Evolutionary conservation across 1,140 invertebrate species (phyloP).

Genomic region (Tigriopus japonicus): DNA sequence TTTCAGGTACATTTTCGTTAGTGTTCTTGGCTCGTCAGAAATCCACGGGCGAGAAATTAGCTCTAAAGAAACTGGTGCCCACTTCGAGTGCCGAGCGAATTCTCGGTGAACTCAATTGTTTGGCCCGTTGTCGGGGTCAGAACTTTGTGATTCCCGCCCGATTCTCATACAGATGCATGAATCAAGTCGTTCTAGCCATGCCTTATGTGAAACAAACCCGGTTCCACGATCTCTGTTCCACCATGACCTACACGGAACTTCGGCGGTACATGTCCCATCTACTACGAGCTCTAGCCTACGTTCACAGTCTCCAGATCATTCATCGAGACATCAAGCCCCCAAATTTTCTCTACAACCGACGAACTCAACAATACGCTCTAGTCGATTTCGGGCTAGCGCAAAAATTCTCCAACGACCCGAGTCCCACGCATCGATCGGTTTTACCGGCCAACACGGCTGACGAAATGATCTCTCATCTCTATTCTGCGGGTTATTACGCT

Average conservation of each 20-base stretch:
- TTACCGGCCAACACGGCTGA: too few species aligned
- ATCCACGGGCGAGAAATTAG: not conserved
- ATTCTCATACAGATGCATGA: not conserved
- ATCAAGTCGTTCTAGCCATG: slow-evolving; percentile 3
- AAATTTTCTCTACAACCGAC: slow-evolving; percentile 71
- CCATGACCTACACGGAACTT: slow-evolving; percentile 34
- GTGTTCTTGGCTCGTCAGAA: not conserved
- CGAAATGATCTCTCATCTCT: too few species aligned
- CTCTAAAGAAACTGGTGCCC: slow-evolving; percentile 3
- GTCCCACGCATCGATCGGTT: too few species aligned
- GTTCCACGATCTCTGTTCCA: slow-evolving; percentile 3
- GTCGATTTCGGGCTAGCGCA: slow-evolving; percentile 82
- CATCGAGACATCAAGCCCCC: slow-evolving; percentile 83
- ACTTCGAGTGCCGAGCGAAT: slow-evolving; percentile 1
- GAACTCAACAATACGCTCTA: slow-evolving; percentile 46
- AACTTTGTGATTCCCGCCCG: not conserved
- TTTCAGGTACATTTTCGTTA: not conserved
- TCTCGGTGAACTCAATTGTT: not conserved
- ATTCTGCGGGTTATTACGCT: too few species aligned
- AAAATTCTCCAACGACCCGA: slow-evolving; percentile 19
- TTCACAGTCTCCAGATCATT: slow-evolving; percentile 67
- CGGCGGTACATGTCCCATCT: slow-evolving; percentile 62
- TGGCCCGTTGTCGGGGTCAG: not conserved
- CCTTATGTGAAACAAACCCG: not conserved
- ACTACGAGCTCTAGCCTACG: slow-evolving; percentile 49